These are phyloP conservation scores for Ophiothrix spiculata DNA, from an alignment of 35 echinoderm and acorn worm species.

Conservation along the genomic window DNA sequence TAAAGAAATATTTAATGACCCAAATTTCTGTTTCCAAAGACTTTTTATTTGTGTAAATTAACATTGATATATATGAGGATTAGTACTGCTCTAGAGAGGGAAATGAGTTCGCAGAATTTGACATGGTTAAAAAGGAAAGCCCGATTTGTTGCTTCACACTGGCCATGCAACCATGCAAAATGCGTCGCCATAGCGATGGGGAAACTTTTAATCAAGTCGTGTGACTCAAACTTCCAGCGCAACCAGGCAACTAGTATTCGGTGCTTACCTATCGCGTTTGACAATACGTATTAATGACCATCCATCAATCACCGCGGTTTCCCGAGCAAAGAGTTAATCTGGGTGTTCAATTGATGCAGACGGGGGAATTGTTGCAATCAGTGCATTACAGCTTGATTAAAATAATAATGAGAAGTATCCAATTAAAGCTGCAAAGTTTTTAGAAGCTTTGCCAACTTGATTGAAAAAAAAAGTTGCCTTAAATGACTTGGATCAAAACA, in stretches of 20 bases:
- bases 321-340: too few species aligned
- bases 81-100: background rate
- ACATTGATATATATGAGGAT: background rate
- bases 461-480: too few species aligned
- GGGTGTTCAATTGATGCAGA: too few species aligned
- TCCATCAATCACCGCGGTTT: background rate
- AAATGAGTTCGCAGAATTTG: constrained; percentile 8
- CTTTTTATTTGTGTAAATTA: background rate
- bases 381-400: too few species aligned
- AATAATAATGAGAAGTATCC: too few species aligned
- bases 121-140: constrained; percentile 1
- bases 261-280: background rate
- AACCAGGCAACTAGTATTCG: constrained; percentile 1
- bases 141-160: constrained; percentile 4
- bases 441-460: too few species aligned
- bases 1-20: background rate
- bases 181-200: background rate
- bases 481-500: too few species aligned
- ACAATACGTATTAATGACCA: background rate
- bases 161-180: background rate
- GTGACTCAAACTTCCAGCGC: constrained; percentile 7
- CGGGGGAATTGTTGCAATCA: too few species aligned
- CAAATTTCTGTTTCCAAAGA: background rate
- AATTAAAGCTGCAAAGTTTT: too few species aligned
- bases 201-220: constrained; percentile 13